Conservation (phyloP, 2,888 invertebrate genomes). For the Lasioglossum figueresi region DNA sequence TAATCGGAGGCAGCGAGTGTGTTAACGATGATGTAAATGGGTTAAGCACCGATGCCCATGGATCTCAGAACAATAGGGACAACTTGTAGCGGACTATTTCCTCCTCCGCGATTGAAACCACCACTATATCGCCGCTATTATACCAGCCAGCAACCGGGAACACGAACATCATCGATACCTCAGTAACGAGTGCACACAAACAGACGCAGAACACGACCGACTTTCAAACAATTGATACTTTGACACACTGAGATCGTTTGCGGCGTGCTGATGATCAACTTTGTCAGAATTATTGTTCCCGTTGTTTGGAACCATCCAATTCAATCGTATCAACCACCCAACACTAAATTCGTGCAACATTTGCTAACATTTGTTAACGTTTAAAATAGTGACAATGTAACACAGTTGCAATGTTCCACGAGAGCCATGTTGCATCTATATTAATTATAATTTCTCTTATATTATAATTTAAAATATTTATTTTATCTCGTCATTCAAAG, state of each 20-base stretch:
- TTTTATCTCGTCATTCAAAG: no score
- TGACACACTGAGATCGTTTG: not conserved
- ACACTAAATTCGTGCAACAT: no score
- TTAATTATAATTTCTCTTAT: no score
- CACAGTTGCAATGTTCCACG: no score
- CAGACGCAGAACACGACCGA: not conserved
- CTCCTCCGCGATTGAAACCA: not conserved
- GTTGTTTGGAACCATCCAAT: not conserved
- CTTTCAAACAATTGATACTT: slow-evolving; percentile 3
- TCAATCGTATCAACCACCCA: not conserved
- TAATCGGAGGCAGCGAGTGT: not conserved
- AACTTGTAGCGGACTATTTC: slow-evolving; percentile 19
- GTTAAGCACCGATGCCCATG: not conserved
- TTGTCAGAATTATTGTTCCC: not conserved
- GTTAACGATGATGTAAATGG: not conserved
- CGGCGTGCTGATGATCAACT: not conserved
- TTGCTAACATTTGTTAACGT: no score
- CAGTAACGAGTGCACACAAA: not conserved
- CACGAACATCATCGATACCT: not conserved
- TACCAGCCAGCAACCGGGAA: not conserved
- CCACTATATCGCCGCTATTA: not conserved
- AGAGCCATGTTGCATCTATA: no score
- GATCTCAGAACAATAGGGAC: not conserved
- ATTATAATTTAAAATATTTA: no score
- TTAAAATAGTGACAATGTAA: no score